Percentiles rank a stretch among this genome's conserved stretches.
Evolutionary conservation across 2,888 invertebrate species (phyloP).

Genomic region (Drosophila formosana): DNA sequence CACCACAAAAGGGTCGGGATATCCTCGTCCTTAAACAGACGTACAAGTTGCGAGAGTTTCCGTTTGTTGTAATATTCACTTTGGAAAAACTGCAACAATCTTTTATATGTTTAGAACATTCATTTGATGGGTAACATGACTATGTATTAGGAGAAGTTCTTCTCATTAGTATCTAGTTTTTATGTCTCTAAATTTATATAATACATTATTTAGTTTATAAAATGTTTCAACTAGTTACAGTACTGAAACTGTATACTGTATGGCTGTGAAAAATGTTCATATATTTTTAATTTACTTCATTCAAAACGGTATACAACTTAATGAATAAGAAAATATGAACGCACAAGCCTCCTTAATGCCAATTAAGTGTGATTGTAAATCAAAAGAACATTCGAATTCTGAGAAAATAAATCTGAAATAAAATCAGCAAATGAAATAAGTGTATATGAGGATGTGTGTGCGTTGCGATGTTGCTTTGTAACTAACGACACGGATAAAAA

Average conservation of each 20-base stretch:
- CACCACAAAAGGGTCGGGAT: neutral
- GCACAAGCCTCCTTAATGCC: no score
- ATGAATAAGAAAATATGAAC: neutral
- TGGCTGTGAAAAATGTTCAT: neutral
- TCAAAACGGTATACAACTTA: neutral
- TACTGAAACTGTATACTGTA: no score
- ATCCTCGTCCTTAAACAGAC: neutral
- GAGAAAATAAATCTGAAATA: neutral
- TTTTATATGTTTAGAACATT: neutral
- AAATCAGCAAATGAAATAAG: neutral
- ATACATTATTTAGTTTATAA: no score
- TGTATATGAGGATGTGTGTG: neutral
- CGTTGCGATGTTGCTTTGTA: neutral
- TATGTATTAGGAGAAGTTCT: no score
- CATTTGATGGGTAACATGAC: neutral
- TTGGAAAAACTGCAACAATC: neutral
- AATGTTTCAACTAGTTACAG: no score
- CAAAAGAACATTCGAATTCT: neutral
- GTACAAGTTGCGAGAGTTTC: neutral
- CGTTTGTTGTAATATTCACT: neutral
- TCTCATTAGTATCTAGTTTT: neutral
- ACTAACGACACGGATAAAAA: conserved; percentile 8
- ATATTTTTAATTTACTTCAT: neutral
- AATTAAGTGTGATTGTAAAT: neutral
- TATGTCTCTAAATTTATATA: no score